Evolutionary conservation across 1,140 invertebrate genomes (phyloP).

Genomic region (Heliconius eleuchia): DNA sequence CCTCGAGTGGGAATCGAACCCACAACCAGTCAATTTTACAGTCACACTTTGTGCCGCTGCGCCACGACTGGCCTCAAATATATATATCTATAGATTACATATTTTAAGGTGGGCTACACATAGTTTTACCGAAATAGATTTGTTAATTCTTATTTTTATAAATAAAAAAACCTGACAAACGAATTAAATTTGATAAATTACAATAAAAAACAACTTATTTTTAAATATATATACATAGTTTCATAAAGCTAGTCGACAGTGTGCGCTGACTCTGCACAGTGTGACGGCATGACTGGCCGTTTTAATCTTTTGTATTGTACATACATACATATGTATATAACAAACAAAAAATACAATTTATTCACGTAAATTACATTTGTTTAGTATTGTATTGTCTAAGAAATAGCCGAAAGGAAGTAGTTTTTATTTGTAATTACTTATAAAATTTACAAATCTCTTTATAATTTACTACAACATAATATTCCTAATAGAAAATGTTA

Average conservation of each 20-base stretch:
- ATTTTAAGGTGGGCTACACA: too few relatives aligned
- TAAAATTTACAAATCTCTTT: not conserved
- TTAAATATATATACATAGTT: too few relatives aligned
- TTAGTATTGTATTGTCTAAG: slow-evolving; percentile 24
- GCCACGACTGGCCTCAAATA: too few relatives aligned
- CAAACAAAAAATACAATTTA: slow-evolving; percentile 25
- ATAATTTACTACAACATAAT: not conserved
- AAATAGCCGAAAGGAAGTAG: not conserved
- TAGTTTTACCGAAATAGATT: too few relatives aligned
- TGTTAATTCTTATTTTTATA: too few relatives aligned
- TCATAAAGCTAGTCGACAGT: not conserved
- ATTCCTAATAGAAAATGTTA: not conserved
- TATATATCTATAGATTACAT: too few relatives aligned
- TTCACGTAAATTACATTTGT: slow-evolving; percentile 30
- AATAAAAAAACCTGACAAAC: too few relatives aligned
- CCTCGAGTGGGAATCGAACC: too few relatives aligned
- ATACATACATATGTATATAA: slow-evolving; percentile 17
- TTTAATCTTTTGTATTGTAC: slow-evolving; percentile 26
- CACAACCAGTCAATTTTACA: too few relatives aligned
- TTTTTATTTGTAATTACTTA: not conserved
- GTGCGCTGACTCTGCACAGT: not conserved
- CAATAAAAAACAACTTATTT: too few relatives aligned
- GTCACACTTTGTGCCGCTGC: too few relatives aligned
- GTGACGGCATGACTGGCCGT: slow-evolving; percentile 22
- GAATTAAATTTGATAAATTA: too few relatives aligned